These are phyloP conservation scores for Labrus mixtus DNA, from an alignment of 2,113 vertebrate species.

Conservation along the genomic window DNA sequence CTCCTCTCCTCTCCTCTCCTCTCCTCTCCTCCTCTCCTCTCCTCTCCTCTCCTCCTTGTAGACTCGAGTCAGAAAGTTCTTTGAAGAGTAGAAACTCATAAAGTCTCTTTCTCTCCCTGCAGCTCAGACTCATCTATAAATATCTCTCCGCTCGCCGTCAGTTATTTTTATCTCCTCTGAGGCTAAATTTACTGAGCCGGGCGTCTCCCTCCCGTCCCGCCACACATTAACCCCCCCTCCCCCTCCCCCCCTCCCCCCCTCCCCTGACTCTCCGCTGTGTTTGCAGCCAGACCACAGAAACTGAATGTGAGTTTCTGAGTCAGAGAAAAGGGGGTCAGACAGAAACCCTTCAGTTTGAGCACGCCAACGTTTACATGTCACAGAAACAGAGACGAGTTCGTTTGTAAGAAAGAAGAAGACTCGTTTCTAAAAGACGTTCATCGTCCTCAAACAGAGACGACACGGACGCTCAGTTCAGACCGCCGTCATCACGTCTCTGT, in stretches of 20 bases:
- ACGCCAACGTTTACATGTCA: too few species aligned
- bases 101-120: neutral
- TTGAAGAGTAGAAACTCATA: too few species aligned
- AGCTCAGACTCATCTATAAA: slow-evolving; percentile 39
- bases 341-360: neutral
- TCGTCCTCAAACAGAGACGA: too few species aligned
- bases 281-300: slow-evolving; percentile 23
- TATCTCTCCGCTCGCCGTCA: slow-evolving; percentile 15
- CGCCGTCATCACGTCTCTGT: too few species aligned
- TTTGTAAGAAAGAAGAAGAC: too few species aligned
- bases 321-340: neutral
- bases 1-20: too few species aligned
- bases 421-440: too few species aligned
- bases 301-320: neutral
- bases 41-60: too few species aligned
- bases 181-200: slow-evolving; percentile 61
- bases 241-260: neutral
- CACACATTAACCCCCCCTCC: slow-evolving; percentile 6
- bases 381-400: too few species aligned
- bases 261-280: neutral
- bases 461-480: too few species aligned
- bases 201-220: slow-evolving; percentile 47
- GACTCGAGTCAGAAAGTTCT: neutral
- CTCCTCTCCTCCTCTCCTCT: too few species aligned
- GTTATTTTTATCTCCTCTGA: slow-evolving; percentile 62